Evolutionary conservation across 2,888 invertebrate genomes (phyloP).

Genomic region (Villa cingulata): DNA sequence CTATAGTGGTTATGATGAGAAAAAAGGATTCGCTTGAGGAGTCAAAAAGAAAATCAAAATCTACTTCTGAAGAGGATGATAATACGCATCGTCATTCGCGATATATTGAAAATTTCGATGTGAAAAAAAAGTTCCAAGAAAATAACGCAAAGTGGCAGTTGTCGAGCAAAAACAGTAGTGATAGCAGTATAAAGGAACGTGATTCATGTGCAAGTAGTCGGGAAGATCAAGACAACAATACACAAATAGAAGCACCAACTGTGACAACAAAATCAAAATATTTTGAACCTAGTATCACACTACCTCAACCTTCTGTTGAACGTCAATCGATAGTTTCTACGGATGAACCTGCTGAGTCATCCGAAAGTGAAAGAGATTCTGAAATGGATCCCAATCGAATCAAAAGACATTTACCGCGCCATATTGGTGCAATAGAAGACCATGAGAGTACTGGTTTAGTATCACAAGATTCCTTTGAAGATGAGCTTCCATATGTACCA

Average conservation of each 20-base stretch:
- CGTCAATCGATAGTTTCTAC: conserved; percentile 30
- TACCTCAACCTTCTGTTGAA: conserved; percentile 10
- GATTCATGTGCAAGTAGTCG: conserved; percentile 9
- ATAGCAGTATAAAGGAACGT: conserved; percentile 15
- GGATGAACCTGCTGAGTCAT: conserved; percentile 43
- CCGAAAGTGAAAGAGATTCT: conserved; percentile 60
- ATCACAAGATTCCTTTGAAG: conserved; percentile 70
- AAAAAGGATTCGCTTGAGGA: conserved; percentile 21
- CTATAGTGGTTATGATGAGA: conserved; percentile 23
- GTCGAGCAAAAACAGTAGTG: conserved; percentile 8
- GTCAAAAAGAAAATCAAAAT: conserved; percentile 23
- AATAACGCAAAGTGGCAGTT: conserved; percentile 13
- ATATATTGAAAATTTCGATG: conserved; percentile 34
- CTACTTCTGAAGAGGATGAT: conserved; percentile 31
- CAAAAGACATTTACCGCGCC: conserved; percentile 39
- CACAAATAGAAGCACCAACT: neutral
- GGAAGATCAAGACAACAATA: conserved; percentile 7
- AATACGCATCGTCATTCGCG: conserved; percentile 30
- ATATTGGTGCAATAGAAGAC: conserved; percentile 41
- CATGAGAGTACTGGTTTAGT: conserved; percentile 65
- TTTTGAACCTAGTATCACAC: conserved; percentile 2
- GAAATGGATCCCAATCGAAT: conserved; percentile 36
- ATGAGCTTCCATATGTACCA: conserved; percentile 75
- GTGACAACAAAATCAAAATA: conserved; percentile 12
- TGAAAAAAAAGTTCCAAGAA: conserved; percentile 30